Conservation (phyloP, 37 sponge, comb jelly and placozoan species). For the Diacarnus erythraeanus region DNA sequence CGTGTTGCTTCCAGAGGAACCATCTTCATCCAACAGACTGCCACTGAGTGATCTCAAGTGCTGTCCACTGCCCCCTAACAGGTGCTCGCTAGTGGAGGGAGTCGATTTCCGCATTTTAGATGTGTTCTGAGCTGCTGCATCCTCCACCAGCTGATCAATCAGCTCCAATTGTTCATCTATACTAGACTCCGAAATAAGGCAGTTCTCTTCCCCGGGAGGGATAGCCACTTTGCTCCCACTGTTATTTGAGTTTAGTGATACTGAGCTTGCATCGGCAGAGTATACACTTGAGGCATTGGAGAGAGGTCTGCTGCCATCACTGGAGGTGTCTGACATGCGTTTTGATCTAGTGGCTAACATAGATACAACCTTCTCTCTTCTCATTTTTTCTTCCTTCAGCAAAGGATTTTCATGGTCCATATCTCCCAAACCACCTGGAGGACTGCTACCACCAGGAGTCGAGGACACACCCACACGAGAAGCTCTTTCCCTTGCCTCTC, state of each 20-base stretch:
- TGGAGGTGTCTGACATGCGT: slow-evolving; percentile 2
- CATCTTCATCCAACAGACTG: background rate
- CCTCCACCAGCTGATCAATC: slow-evolving; percentile 33
- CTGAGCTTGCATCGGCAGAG: slow-evolving; percentile 40
- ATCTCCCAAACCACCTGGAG: background rate
- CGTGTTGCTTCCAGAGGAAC: slow-evolving; percentile 21
- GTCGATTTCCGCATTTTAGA: background rate
- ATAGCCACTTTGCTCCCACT: slow-evolving; percentile 17
- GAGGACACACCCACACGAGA: background rate
- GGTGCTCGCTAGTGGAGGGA: background rate
- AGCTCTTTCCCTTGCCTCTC: background rate
- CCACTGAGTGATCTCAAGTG: background rate
- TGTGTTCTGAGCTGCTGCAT: slow-evolving; percentile 6
- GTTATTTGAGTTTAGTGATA: slow-evolving; percentile 24
- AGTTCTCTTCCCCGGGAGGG: slow-evolving; percentile 11
- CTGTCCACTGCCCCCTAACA: background rate
- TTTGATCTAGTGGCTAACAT: background rate
- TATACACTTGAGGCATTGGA: slow-evolving; percentile 35
- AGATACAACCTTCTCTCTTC: slow-evolving; percentile 17
- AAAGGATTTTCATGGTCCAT: slow-evolving; percentile 33
- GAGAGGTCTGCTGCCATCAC: slow-evolving; percentile 35
- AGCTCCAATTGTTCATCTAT: slow-evolving; percentile 16
- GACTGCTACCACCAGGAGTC: background rate
- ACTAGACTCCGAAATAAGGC: background rate
- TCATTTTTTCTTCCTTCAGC: slow-evolving; percentile 11